phyloP scores from a whole-genome alignment of 2,888 invertebrate genomes.

The Nysson spinosus region DNA sequence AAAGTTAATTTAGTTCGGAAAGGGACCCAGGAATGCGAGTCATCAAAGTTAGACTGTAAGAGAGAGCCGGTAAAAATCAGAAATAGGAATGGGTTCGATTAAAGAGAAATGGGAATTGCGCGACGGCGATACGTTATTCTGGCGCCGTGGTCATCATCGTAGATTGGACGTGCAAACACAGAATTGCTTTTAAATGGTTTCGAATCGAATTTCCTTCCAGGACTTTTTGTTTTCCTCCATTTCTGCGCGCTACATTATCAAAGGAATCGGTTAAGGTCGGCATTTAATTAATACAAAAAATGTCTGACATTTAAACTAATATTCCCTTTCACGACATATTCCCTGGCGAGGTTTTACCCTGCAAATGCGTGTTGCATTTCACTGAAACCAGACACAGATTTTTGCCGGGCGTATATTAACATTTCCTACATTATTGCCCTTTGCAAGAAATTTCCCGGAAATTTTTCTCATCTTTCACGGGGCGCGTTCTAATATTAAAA shows the following conservation, averaged over 20 bases:
- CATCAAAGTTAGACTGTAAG: background rate
- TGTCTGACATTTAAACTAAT: too few species aligned
- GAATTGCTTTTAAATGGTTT: slow-evolving; percentile 44
- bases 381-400: too few species aligned
- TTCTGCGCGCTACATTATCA: background rate
- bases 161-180: slow-evolving; percentile 29
- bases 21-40: too few species aligned
- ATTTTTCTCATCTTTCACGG: too few species aligned
- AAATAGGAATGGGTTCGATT: slow-evolving; percentile 14
- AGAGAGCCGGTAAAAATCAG: slow-evolving; percentile 5
- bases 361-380: too few species aligned
- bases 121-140: slow-evolving; percentile 14
- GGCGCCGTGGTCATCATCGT: slow-evolving; percentile 8
- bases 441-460: too few species aligned
- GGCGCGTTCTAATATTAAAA: too few species aligned
- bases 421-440: too few species aligned
- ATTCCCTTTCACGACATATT: too few species aligned
- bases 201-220: slow-evolving; percentile 25
- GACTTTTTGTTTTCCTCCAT: background rate
- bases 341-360: too few species aligned
- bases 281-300: background rate
- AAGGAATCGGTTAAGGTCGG: background rate
- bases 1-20: too few species aligned
- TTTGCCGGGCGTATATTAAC: too few species aligned
- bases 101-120: slow-evolving; percentile 17